phyloP scores from a whole-genome alignment of 1,140 invertebrate species.

The Trachymyrmex septentrionalis region DNA sequence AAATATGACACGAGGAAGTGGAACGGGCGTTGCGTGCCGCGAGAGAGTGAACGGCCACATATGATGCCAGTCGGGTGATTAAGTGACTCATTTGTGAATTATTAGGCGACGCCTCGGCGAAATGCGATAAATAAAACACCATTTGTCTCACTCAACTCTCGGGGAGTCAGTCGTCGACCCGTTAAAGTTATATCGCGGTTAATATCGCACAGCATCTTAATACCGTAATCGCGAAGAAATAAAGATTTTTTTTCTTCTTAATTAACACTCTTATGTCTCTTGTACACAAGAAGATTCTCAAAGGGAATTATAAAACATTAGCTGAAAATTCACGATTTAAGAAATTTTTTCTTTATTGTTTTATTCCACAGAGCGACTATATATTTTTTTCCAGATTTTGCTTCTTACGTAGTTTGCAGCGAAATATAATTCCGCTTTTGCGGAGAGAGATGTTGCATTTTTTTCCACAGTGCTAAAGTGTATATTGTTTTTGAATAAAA shows the following conservation, averaged over 20 bases:
- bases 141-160: conserved; percentile 13
- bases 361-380: neutral
- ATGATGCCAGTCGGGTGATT: conserved; percentile 28
- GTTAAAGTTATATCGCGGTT: neutral
- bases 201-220: neutral
- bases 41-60: conserved; percentile 28
- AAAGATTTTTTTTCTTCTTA: neutral
- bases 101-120: conserved; percentile 51
- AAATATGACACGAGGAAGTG: conserved; percentile 52
- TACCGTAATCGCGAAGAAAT: conserved; percentile 1
- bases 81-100: conserved; percentile 61
- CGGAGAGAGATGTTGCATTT: neutral
- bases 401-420: neutral
- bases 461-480: neutral
- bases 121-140: conserved; percentile 52
- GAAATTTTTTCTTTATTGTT: neutral
- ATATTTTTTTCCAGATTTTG: neutral
- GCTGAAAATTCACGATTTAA: neutral
- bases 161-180: neutral
- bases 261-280: neutral
- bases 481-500: neutral
- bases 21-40: conserved; percentile 45
- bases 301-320: neutral
- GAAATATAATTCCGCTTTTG: neutral
- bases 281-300: neutral